Conservation (phyloP, 1,140 invertebrate genomes). For the Eumaeus atala region DNA sequence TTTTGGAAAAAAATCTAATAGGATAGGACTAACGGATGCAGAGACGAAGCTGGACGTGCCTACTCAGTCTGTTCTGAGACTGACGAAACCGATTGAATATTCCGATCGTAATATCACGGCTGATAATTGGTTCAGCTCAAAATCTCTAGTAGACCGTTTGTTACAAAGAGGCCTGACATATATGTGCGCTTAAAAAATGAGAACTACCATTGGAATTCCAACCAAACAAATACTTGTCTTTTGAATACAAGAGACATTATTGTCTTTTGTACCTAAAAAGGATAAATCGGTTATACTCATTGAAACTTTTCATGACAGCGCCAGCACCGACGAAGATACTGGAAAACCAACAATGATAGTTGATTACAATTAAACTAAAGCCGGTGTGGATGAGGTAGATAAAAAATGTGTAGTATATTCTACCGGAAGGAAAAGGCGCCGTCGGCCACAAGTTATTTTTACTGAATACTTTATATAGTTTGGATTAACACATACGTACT, state of each 20-base stretch:
- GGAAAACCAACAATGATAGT: constrained; percentile 25
- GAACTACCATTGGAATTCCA: too few species aligned
- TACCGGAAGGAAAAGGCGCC: constrained; percentile 14
- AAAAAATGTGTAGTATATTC: constrained; percentile 25
- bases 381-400: constrained; percentile 8
- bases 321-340: constrained; percentile 23
- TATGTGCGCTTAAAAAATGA: constrained; percentile 17
- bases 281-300: constrained; percentile 22
- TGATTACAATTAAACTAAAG: constrained; percentile 22
- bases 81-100: constrained; percentile 13
- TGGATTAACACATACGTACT: constrained; percentile 20
- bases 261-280: constrained; percentile 31
- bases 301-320: constrained; percentile 27
- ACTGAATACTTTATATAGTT: constrained; percentile 20
- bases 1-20: constrained; percentile 31
- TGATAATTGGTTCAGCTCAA: constrained; percentile 29
- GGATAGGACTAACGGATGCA: constrained; percentile 16
- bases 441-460: constrained; percentile 21
- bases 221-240: constrained; percentile 23
- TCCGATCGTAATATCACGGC: constrained; percentile 19
- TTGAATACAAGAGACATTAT: constrained; percentile 27
- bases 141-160: constrained; percentile 41
- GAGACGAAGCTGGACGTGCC: constrained; percentile 15
- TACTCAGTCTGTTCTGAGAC: constrained; percentile 17
- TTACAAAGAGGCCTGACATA: constrained; percentile 42